Evolutionary conservation across 2,797 vertebrate genomes (phyloP).

Genomic region (Propithecus deckenii): DNA sequence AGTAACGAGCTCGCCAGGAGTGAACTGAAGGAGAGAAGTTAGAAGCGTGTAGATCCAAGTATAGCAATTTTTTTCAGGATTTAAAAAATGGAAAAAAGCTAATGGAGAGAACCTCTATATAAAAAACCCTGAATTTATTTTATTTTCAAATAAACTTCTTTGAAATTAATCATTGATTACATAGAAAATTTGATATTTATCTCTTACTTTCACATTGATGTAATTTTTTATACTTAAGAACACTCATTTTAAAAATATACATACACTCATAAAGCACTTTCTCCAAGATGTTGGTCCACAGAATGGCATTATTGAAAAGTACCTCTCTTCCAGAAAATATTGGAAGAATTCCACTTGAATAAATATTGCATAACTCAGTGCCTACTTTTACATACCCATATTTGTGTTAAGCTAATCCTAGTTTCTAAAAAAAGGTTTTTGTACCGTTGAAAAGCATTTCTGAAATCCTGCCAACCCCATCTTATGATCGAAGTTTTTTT

Average conservation of each 20-base stretch:
- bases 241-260: neutral
- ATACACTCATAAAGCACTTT: constrained; percentile 7
- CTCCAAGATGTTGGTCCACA: constrained; percentile 38
- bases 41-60: neutral
- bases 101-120: neutral
- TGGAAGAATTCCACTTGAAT: constrained; percentile 79
- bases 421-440: constrained; percentile 82
- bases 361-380: constrained; percentile 77
- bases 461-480: constrained; percentile 81
- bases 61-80: neutral
- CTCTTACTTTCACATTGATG: neutral
- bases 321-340: constrained; percentile 74
- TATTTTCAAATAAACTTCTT: constrained; percentile 48
- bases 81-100: neutral
- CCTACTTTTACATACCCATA: constrained; percentile 79
- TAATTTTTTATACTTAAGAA: constrained; percentile 51
- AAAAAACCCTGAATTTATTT: constrained; percentile 13
- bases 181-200: constrained; percentile 35
- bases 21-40: neutral
- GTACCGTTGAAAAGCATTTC: constrained; percentile 80
- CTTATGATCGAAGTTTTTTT: constrained; percentile 77
- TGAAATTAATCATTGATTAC: neutral
- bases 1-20: neutral
- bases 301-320: constrained; percentile 67
- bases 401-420: constrained; percentile 82